phyloP scores from a whole-genome alignment of 2,797 vertebrate species.

The Lates japonicus region DNA sequence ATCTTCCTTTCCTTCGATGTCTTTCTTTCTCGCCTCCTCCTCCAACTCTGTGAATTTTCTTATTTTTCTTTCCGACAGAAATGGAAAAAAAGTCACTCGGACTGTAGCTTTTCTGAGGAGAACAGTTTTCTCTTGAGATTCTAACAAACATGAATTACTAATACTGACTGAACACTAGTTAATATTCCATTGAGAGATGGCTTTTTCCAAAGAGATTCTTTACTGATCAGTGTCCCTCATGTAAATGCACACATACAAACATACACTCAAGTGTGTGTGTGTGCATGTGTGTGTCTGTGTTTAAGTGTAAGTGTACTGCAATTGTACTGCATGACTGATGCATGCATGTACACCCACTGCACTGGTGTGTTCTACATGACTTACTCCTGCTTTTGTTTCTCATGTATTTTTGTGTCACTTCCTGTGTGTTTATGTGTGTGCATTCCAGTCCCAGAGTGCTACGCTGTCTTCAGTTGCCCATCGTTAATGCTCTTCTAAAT shows the following conservation, averaged over 20 bases:
- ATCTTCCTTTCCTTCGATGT: constrained; percentile 62
- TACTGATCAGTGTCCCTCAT: constrained; percentile 79
- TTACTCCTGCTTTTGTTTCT: constrained; percentile 19
- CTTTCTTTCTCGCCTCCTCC: constrained; percentile 54
- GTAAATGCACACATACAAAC: constrained; percentile 82
- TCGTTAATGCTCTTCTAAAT: constrained; percentile 67
- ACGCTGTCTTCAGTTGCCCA: constrained; percentile 77
- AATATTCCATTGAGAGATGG: constrained; percentile 88
- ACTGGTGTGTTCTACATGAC: constrained; percentile 43
- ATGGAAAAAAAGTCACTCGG: constrained; percentile 84
- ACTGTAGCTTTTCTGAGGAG: constrained; percentile 81
- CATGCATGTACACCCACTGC: constrained; percentile 49
- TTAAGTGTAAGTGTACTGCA: constrained; percentile 43
- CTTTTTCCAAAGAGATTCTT: constrained; percentile 88
- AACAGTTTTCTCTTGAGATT: constrained; percentile 82
- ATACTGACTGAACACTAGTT: constrained; percentile 85
- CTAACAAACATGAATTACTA: constrained; percentile 84
- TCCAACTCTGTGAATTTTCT: constrained; percentile 69
- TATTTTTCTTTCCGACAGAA: constrained; percentile 87
- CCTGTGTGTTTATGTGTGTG: constrained; percentile 81
- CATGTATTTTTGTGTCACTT: constrained; percentile 40
- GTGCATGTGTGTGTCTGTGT: constrained; percentile 20
- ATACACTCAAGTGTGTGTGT: constrained; percentile 57
- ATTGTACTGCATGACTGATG: constrained; percentile 52
- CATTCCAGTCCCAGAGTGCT: constrained; percentile 84